Conservation (phyloP, 2,888 invertebrate species). For the Linnaemya tessellans region DNA sequence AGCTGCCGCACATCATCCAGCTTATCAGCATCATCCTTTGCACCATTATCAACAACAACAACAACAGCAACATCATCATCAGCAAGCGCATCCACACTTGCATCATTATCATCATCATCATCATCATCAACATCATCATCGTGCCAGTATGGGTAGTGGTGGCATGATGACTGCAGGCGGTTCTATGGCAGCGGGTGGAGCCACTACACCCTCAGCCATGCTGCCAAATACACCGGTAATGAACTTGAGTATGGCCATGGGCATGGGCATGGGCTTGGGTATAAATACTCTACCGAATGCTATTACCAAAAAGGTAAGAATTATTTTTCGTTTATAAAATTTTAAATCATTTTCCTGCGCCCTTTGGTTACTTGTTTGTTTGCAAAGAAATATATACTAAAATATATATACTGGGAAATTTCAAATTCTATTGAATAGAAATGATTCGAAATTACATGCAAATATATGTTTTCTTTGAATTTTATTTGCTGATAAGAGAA, state of each 20-base stretch:
- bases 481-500: no score
- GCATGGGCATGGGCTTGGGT: slow-evolving; percentile 82
- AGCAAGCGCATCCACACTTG: slow-evolving; percentile 72
- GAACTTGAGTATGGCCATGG: slow-evolving; percentile 82
- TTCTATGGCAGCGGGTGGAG: slow-evolving; percentile 12
- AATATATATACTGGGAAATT: no score
- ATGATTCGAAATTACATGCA: no score
- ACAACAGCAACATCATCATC: slow-evolving; percentile 73
- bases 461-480: no score
- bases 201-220: slow-evolving; percentile 74
- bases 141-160: slow-evolving; percentile 55
- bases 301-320: slow-evolving; percentile 80
- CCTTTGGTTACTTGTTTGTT: no score
- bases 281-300: slow-evolving; percentile 77
- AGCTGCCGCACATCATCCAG: slow-evolving; percentile 80
- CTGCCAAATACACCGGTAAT: slow-evolving; percentile 79
- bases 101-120: slow-evolving; percentile 69
- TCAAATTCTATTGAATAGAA: no score
- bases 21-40: slow-evolving; percentile 76
- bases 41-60: slow-evolving; percentile 76
- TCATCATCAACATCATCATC: slow-evolving; percentile 54
- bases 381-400: no score
- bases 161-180: not conserved
- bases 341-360: not conserved
- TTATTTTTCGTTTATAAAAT: not conserved